phyloP scores from a whole-genome alignment of 2,113 vertebrate species.

The Ophthalmolycus amberensis region DNA sequence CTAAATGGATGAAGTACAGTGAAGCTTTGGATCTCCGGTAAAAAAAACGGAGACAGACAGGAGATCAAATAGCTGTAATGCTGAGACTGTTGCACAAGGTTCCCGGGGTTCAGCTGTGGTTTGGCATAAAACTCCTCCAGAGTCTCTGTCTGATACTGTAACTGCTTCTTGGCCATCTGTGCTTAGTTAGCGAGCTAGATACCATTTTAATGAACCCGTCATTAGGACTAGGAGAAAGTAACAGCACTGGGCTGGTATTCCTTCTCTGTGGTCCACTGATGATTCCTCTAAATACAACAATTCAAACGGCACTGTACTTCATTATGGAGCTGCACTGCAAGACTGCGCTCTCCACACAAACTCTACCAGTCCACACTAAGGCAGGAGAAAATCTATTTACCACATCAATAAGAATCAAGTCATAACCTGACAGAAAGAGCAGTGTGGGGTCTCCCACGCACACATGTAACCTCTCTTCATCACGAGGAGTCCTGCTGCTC shows the following conservation, averaged over 20 bases:
- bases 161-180: constrained; percentile 66
- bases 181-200: constrained; percentile 65
- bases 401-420: constrained; percentile 52
- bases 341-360: neutral
- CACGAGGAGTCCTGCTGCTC: constrained; percentile 23
- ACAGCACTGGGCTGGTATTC: constrained; percentile 34
- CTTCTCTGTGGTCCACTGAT: constrained; percentile 27
- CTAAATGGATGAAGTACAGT: constrained; percentile 42
- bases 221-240: constrained; percentile 64
- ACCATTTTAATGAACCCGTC: constrained; percentile 70
- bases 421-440: constrained; percentile 17
- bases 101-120: constrained; percentile 57
- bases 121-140: constrained; percentile 61
- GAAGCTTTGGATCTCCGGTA: constrained; percentile 36
- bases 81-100: constrained; percentile 42
- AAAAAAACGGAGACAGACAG: constrained; percentile 48
- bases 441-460: neutral
- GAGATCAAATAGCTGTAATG: constrained; percentile 66
- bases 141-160: constrained; percentile 44
- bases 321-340: constrained; percentile 31
- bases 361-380: neutral
- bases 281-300: constrained; percentile 28
- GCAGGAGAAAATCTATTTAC: constrained; percentile 11
- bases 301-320: constrained; percentile 32
- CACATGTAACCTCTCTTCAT: constrained; percentile 28